phyloP scores from a whole-genome alignment of 2,113 vertebrate genomes.

The Hystrix cristata region DNA sequence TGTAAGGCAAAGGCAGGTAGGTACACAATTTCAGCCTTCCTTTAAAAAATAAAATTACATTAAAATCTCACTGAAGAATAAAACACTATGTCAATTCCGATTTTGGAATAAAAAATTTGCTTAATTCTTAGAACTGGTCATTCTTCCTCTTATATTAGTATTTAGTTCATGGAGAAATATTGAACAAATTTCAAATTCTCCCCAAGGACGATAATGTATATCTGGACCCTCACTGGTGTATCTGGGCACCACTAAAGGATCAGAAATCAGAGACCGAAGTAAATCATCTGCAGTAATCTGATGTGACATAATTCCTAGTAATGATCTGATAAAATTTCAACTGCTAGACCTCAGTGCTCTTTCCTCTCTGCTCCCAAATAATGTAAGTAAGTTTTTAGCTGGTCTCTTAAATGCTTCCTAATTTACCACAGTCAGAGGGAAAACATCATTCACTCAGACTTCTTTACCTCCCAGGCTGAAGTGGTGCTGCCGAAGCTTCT shows the following conservation, averaged over 20 bases:
- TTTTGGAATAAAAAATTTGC: not conserved
- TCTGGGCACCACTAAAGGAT: not conserved
- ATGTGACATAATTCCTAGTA: slow-evolving; percentile 18
- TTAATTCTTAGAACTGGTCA: not conserved
- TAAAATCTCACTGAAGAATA: slow-evolving; percentile 25
- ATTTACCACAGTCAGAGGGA: not conserved
- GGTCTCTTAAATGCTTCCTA: not conserved
- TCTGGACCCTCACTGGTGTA: not conserved
- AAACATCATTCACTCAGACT: not conserved
- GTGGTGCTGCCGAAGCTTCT: not conserved
- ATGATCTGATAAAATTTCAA: slow-evolving; percentile 30
- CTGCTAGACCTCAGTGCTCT: not conserved
- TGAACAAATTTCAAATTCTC: slow-evolving; percentile 44
- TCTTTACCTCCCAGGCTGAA: not conserved
- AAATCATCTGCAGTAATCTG: not conserved
- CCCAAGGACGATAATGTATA: not conserved
- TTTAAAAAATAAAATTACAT: not conserved
- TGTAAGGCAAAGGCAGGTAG: not conserved
- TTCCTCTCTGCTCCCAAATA: not conserved
- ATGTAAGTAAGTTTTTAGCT: not conserved
- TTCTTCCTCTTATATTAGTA: not conserved
- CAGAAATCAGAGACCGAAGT: not conserved
- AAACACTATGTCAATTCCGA: slow-evolving; percentile 17
- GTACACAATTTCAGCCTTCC: not conserved
- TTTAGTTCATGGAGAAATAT: slow-evolving; percentile 37